phyloP scores from a whole-genome alignment of 2,113 vertebrate genomes.

The Ochotona princeps region DNA sequence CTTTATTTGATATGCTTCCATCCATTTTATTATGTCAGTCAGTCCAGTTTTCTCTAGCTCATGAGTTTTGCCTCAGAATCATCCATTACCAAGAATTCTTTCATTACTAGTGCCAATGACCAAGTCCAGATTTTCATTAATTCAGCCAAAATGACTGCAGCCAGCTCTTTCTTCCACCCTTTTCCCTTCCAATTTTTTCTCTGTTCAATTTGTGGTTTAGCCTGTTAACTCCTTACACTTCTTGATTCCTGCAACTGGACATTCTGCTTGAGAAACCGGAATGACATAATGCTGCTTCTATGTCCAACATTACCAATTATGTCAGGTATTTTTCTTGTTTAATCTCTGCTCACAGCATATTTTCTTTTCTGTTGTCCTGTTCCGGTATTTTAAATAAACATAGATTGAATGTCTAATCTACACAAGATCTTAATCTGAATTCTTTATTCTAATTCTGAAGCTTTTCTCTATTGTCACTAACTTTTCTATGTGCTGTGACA shows the following conservation, averaged over 20 bases:
- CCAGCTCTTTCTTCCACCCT: conserved; percentile 21
- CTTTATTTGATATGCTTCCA: conserved; percentile 60
- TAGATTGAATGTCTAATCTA: background rate
- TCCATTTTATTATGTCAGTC: background rate
- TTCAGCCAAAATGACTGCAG: conserved; percentile 25
- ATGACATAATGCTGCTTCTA: conserved; percentile 43
- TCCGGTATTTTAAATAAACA: conserved; percentile 44
- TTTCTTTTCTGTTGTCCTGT: background rate
- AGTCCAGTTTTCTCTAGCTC: conserved; percentile 21
- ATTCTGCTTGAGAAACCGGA: conserved; percentile 46
- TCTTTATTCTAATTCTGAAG: conserved; percentile 22
- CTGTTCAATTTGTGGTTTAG: conserved; percentile 29
- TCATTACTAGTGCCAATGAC: conserved; percentile 33
- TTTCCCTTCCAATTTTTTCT: conserved; percentile 19
- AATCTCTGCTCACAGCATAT: conserved; percentile 32
- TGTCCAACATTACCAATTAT: background rate
- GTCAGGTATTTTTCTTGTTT: conserved; percentile 55
- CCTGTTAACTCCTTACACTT: conserved; percentile 39
- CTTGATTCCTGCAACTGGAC: conserved; percentile 58
- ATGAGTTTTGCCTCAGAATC: conserved; percentile 22
- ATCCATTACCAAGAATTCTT: conserved; percentile 44
- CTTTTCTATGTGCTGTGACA: background rate
- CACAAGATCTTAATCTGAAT: background rate
- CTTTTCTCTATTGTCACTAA: background rate
- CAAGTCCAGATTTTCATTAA: conserved; percentile 55